Base-by-base conservation (phyloP, 2,113 vertebrate species). In the Pomatostomus ruficeps region DNA sequence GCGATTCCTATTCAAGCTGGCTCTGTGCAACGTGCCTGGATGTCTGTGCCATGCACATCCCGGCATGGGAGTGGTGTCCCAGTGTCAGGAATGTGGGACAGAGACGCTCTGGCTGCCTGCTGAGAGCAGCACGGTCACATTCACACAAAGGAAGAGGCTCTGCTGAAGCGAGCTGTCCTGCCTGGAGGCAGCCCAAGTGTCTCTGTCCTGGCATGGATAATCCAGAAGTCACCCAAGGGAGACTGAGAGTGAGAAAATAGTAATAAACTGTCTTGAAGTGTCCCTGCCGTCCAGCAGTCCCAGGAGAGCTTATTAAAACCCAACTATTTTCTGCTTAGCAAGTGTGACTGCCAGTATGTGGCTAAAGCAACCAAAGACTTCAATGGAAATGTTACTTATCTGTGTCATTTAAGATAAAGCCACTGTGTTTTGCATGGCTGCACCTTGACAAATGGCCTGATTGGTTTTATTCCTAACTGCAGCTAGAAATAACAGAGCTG, bases 21-120 rank as follows among this genome's bases (percentile, higher is more conserved):
- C 90, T 94, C 88, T 74, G 29, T 17, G 16, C 94, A 91, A 33
- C 74, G 72, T 94, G 94, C 93, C 85, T 94, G 95, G 88, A 52
- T 93, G 93, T 79, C 93, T 94, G 95, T 4, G 11, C 82, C 13
- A 7, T 43, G 92, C 94, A 83, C 78, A 91, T 93, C 95, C 88
- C 94, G 24, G 62, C 91, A 88, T 90, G 92, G 96, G 88, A 97
- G 82, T 73, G 75, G 82, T 95, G 96, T 96, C 96, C 94, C 11
- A 22, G 79, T 92, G 94, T 95, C 92, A 76, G 91, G 96, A 96
- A 94, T 95, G 96, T 77, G 92, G 94, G 92, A 90, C 42, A 26
- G 78, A 94, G 94, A 76, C 82, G 25, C 85, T 80, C 36, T 35
- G 82, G 78, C 96, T 94, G 95, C 90, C 85, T 91, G 88, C 92